Evolutionary conservation across 92 coral and sea anemone genomes (phyloP), one percentile per base, ranked within the genome.

Genomic region (Virgularia gustaviana): DNA sequence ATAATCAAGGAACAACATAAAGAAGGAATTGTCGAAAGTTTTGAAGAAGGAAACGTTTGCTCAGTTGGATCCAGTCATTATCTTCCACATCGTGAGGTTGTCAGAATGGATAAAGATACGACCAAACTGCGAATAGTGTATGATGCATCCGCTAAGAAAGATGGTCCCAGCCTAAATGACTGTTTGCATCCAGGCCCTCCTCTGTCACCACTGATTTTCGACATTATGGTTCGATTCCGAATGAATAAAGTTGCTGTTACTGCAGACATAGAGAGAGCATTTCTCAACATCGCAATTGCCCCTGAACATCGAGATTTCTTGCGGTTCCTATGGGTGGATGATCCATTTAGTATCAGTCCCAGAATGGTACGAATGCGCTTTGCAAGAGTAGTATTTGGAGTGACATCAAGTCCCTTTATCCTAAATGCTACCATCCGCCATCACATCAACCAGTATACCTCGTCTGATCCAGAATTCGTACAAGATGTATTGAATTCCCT

Each of bases 111-210:
- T 61, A 80, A 62, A 55, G 85, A 72, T 28, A 80, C 85, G 23
- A 74, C 85, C 58, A 81, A 81, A 51, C 42, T 81, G 39, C 80
- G 76, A 9, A 71, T 79, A 20, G 74, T 60, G 61, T 77, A 65
- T 36, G 83, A 79, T 57, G 68, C 83, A 30, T 79, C 72, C 15
- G 43, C 71, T n/a, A 79, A 34, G 20, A 36, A 65, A 44, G 22
- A 51, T 10, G 72, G 79, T 25, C 79, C 79, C 59, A 73, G 83
- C 62, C 79, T 75, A 30, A 73, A 45, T 34, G 44, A 55, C 25
- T 55, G 62, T 49, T 77, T 81, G 2, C 49, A 65, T 29, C 64
- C 67, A 35, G 82, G 83, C n/a, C 82, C 82, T n/a, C 18, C 62
- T 33, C 32, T 76, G 39, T n/a, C 59, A 58, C 78, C 38, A 36